A percentile compares a stretch with the other conserved stretches of the same genome.
These are phyloP conservation scores for Butorides virescens DNA, from an alignment of 2,113 vertebrate genomes.

Conservation along the genomic window DNA sequence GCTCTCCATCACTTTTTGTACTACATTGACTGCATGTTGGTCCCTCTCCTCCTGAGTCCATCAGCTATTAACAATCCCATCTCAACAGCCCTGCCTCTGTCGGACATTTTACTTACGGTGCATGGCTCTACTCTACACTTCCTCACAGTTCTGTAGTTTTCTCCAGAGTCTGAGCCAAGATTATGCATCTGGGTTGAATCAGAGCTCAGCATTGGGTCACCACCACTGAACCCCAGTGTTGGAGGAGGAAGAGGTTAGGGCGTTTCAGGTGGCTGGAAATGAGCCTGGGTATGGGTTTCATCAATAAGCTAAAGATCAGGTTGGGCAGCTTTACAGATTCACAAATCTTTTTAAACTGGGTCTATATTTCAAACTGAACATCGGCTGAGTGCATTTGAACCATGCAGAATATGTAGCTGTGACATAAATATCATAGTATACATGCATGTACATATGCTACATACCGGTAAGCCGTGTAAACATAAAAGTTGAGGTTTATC, in stretches of 20 bases:
- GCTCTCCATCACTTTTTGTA: neutral
- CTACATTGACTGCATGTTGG: neutral
- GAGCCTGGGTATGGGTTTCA: neutral
- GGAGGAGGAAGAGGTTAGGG: neutral
- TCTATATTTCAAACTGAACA: neutral
- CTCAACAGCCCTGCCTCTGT: neutral
- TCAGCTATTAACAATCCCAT: neutral
- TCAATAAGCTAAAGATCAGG: neutral
- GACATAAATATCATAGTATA: neutral
- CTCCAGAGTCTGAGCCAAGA: neutral
- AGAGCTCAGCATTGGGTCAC: neutral
- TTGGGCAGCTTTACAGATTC: neutral
- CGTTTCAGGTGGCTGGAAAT: neutral
- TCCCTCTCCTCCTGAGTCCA: neutral
- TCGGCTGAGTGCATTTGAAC: neutral
- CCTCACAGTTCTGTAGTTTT: neutral
- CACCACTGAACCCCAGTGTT: neutral
- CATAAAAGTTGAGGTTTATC: neutral
- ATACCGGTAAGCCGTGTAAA: neutral
- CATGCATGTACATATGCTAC: neutral
- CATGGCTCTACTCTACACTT: neutral
- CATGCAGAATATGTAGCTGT: neutral
- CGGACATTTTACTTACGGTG: neutral
- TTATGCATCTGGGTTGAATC: neutral
- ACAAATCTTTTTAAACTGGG: neutral